Evolutionary conservation across 2,113 vertebrate genomes (phyloP), one percentile per base, ranked within the genome.

Genomic region (Xyliphius kryptos): DNA sequence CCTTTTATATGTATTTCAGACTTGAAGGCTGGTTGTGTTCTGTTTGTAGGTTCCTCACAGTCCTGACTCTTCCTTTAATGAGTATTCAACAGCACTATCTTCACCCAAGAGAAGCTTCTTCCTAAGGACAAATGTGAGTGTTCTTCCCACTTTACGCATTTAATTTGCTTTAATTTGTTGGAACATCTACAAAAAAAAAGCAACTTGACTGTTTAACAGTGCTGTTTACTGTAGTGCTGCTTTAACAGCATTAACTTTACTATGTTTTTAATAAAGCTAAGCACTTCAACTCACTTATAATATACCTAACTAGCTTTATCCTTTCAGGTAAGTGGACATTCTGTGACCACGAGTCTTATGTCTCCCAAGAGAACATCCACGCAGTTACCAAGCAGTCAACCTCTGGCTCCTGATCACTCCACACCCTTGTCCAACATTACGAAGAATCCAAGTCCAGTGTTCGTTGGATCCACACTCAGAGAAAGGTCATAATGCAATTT

Each of bases 401-500:
- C 14, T 63, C 76, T 74, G 16, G 52, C 66, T 2, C 61, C 63
- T 22, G 65, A 63, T 58, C 70, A 5, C 57, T 85, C 87, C 41
- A 74, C 80, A 75, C 76, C 78, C 50, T 68, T 76, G 16, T 73
- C 71, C 64, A 89, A 76, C 36, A 78, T 71, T 67, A 77, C 76
- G 71, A 16, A 40, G 46, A 61, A 21, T n/a, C 71, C 9, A 8
- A 91, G 83, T 66, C 86, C 86, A 63, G 80, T 87, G 63, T 76
- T 90, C 66, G 83, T 76, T 56, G 80, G 76, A 57, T 81, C 77
- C 36, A 91, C 92, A 80, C 89, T 95, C 68, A 88, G 84, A 78
- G 90, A 96, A 78, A 90, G 95, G 94, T 97, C 85, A n/a, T 46
- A 51, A 19, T 32, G 26, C 26, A 3, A 2, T 32, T 32, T 32